Percentiles rank a stretch among this genome's conserved stretches.
These are phyloP conservation scores for Hestina assimilis DNA, from an alignment of 1,140 invertebrate species.

Conservation along the genomic window DNA sequence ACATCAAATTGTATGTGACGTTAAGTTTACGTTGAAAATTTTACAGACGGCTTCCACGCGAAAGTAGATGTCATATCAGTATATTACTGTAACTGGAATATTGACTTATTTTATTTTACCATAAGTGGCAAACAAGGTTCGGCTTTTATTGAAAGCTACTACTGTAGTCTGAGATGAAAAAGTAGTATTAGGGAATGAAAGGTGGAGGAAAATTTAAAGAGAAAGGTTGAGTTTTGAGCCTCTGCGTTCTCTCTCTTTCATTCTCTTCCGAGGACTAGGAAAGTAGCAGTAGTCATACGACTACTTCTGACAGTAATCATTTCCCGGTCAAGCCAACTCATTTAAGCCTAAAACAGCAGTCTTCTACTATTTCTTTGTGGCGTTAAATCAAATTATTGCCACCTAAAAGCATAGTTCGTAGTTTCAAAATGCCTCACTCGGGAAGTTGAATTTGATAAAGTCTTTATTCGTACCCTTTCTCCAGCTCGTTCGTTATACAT, in stretches of 20 bases:
- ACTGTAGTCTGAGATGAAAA: too few relatives aligned
- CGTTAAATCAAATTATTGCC: neutral
- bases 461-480: neutral
- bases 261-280: too few relatives aligned
- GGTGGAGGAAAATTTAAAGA: too few relatives aligned
- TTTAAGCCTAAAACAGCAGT: too few relatives aligned
- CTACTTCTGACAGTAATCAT: too few relatives aligned
- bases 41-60: neutral
- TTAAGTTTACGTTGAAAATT: conserved; percentile 2
- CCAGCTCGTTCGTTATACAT: neutral
- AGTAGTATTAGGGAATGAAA: too few relatives aligned
- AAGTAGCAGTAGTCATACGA: too few relatives aligned
- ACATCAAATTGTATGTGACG: conserved; percentile 43
- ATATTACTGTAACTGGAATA: neutral
- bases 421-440: neutral
- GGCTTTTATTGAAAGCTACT: too few relatives aligned
- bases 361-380: neutral
- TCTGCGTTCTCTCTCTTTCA: too few relatives aligned
- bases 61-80: neutral
- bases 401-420: neutral
- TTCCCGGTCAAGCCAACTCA: too few relatives aligned
- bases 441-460: neutral
- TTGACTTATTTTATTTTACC: neutral
- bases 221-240: too few relatives aligned
- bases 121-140: too few relatives aligned